Base-by-base conservation (phyloP, 2,888 invertebrate genomes). In the Camptogramma bilineatum region DNA sequence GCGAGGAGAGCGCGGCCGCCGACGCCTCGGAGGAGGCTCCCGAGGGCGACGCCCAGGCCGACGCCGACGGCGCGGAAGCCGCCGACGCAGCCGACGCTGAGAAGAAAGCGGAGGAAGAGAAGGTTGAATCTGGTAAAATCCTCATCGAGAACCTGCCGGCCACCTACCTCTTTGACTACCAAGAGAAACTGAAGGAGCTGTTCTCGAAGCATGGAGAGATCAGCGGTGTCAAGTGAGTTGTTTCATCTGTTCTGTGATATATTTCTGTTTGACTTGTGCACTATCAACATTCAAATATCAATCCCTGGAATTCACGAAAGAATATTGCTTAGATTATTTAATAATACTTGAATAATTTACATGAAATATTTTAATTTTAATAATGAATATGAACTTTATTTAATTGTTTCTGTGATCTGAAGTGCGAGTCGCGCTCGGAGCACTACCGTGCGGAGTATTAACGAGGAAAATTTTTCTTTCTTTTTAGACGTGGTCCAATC, bases 401-500 rank as follows among this genome's bases (percentile, higher is more conserved):
- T 75, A 44, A 57, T 53, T 13, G 50, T 72, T 70, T 63, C 47
- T 78, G 85, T 84, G 61, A 48, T 85, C 85, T 78, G 44, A 82
- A 78, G 78, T 82, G 88, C 80, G 66, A 85, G 78, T 73, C 68
- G 84, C 85, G 82, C 84, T 81, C 80, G 69, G 84, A 82, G 81
- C 79, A 81, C 77, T 73, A 73, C 73, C 72, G 76, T 81, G 80
- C 83, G 87, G 87, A 90, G 85, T 86, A 91, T 91, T 93, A 93
- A 93, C 82, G 76, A 86, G 84, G 85, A 85, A 85, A 82, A 86
- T 89, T 90, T 84, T 91, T 91, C 87, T 92, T 92, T 91, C 86
- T 92, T 93, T 93, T 89, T 93, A 93, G 93, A 93, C 93, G 93
- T 93, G 93, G 93, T 92, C 93, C 93, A 89, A 92, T 93, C 91